Base-by-base conservation (phyloP, 2,888 invertebrate genomes). In the Epinotia bilunana region DNA sequence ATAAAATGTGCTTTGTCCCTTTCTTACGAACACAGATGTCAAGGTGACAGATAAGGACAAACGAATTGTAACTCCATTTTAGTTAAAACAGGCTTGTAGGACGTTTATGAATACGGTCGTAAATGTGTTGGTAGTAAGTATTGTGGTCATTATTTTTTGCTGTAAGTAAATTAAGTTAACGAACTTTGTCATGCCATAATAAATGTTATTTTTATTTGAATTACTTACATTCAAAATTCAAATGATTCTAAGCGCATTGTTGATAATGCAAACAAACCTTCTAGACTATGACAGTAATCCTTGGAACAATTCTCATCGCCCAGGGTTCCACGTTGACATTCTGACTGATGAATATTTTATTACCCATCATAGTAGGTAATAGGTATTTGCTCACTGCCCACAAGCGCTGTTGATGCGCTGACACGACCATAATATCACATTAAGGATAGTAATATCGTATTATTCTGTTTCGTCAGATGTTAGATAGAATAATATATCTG, bases 291-390 rank as follows among this genome's bases (percentile, higher is more conserved):
- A 72, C 49, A 78, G 80, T 79, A 78, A 81, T 79, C 81, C 80
- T 74, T 81, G 79, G 79, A 82, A 81, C 84, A 83, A 83, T 86
- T 83, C 81, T 81, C 83, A 80, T 78, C 80, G 78, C 80, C 79
- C 80, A 83, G 84, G 83, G 85, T 82, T 84, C 87, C 86, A 85
- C 85, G 86, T 80, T 88, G 89, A 88, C 90, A 87, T 84, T 75
- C 82, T 91, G 90, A 91, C 87, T 88, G 88, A 93, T 92, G 91
- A 89, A 88, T 90, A 89, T 93, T 93, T 91, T 91, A 93, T 93
- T 92, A 87, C 85, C 86, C 83, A 83, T 83, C 83, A 75, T 16
- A 39, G 39, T 39, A 39, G 39, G 39, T 39, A 39, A 39, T 39
- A 33, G 33, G 65, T 65, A 28, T 67, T 55, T 61, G 46, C 61